Evolutionary conservation across 1,140 invertebrate genomes (phyloP), one percentile per base, ranked within the genome.

Genomic region (Chrysomallon squamiferum): DNA sequence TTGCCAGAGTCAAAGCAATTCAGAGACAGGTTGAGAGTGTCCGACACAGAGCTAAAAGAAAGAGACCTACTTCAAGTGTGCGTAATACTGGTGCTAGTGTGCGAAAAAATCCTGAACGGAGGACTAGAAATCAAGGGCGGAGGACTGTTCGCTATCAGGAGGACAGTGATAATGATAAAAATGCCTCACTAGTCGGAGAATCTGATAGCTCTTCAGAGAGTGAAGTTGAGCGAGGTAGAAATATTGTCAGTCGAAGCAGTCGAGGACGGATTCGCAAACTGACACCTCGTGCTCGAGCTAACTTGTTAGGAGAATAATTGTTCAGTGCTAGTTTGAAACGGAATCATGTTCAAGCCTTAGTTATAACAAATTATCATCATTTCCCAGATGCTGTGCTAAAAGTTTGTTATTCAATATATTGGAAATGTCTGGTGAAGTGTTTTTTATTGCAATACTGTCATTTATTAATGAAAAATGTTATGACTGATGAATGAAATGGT

Each of bases 221-320:
- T 43, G 38, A 65, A 13, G 45, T n/a, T 25, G 35, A 45, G 38
- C 20, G 30, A 45, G 9, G 29, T 27, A 25, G 41, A 58, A 27
- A 45, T 35, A 58, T 57, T 29, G 25, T 29, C 13, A 43, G 45
- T n/a, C 56, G 35, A 15, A 38, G 93, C 83, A 95, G 93, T 76
- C 88, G 94, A 35, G 94, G 94, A 6, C 88, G 94, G 41, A 89
- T 95, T 43, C 88, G 93, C 30, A 93, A 92, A 85, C 88, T 94
- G 60, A 94, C 93, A 6, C 89, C 92, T 30, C 89, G 92, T 79
- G 92, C 92, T 32, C 87, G 90, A 30, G 91, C 90, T 3, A 79
- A 57, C 68, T 59, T 75, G 20, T 49, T 45, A 35, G 62, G 57
- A 32, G 67, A 72, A 25, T 70, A 43, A 69, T n/a, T 7, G 32